Evolutionary conservation across 2,888 invertebrate species (phyloP).

Genomic region (Drosophila demipolita): DNA sequence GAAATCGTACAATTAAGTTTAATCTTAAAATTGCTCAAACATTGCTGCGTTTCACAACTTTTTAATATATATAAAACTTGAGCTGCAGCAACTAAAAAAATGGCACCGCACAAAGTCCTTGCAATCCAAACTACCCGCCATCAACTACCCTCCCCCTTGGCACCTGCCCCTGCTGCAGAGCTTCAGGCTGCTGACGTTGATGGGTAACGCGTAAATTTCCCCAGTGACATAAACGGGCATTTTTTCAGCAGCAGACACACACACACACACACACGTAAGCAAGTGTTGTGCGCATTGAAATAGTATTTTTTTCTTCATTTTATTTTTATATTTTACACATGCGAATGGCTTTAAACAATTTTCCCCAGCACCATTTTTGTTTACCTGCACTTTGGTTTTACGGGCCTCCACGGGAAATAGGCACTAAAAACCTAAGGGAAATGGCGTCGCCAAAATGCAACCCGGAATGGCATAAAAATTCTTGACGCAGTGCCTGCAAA

Average conservation of each 20-base stretch:
- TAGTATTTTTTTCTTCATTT: slow-evolving; percentile 13
- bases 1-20: background rate
- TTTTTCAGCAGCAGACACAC: slow-evolving; percentile 31
- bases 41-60: slow-evolving; percentile 25
- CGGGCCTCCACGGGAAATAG: slow-evolving; percentile 57
- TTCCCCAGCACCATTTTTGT: slow-evolving; percentile 48
- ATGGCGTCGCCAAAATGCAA: slow-evolving; percentile 60
- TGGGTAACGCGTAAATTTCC: slow-evolving; percentile 68
- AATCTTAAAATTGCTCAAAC: background rate
- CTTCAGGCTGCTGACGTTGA: slow-evolving; percentile 58
- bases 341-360: slow-evolving; percentile 73
- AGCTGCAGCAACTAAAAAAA: slow-evolving; percentile 30
- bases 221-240: slow-evolving; percentile 68
- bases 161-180: slow-evolving; percentile 23
- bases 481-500: slow-evolving; percentile 65
- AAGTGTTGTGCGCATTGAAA: slow-evolving; percentile 57
- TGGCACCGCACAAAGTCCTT: slow-evolving; percentile 24
- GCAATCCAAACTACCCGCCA: background rate
- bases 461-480: slow-evolving; percentile 53
- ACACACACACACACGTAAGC: slow-evolving; percentile 12
- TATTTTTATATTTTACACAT: slow-evolving; percentile 52
- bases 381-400: slow-evolving; percentile 42
- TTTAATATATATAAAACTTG: slow-evolving; percentile 43
- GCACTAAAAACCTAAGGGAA: slow-evolving; percentile 65
- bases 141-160: background rate